phyloP scores from a whole-genome alignment of 2,113 vertebrate species.

The Bungarus multicinctus region DNA sequence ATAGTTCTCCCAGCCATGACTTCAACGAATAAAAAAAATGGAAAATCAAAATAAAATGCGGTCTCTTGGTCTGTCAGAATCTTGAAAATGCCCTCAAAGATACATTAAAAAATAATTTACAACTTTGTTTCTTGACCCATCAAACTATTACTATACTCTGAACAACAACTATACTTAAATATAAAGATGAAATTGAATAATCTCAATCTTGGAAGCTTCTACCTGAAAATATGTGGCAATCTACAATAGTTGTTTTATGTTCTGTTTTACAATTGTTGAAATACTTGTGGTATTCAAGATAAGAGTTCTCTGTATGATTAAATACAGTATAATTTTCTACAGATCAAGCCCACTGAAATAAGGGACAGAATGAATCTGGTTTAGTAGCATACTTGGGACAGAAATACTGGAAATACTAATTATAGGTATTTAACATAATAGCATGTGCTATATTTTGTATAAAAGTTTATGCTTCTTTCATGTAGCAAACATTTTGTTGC shows the following conservation, averaged over 20 bases:
- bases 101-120: background rate
- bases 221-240: background rate
- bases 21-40: background rate
- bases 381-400: background rate
- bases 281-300: background rate
- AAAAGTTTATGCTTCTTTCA: background rate
- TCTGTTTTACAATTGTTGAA: background rate
- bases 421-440: background rate
- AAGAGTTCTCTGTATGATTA: background rate
- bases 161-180: background rate
- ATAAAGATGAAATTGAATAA: background rate
- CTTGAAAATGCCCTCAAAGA: background rate
- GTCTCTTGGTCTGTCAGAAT: background rate
- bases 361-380: background rate
- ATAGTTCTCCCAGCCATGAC: background rate
- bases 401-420: background rate
- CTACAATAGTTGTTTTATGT: too few relatives aligned
- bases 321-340: background rate
- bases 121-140: background rate
- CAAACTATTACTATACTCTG: background rate
- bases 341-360: background rate
- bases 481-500: background rate
- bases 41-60: background rate
- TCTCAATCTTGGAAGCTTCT: background rate
- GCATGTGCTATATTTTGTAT: background rate